Conservation (phyloP, 2,888 invertebrate species). For the Ennomos erosarius region DNA sequence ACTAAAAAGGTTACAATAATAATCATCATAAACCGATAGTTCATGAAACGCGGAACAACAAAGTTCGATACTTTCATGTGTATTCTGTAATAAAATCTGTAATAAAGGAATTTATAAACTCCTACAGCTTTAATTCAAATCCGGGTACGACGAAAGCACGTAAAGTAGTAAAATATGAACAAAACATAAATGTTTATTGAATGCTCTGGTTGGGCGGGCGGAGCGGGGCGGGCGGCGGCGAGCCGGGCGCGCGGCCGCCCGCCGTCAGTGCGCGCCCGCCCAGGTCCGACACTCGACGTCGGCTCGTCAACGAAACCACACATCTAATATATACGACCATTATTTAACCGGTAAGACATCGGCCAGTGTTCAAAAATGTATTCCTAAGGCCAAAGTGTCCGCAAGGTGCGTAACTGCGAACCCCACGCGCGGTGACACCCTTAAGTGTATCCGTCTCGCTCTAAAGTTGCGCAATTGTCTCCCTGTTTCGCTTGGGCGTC, state of each 20-base stretch:
- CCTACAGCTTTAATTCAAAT: conserved; percentile 38
- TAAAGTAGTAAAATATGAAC: conserved; percentile 57
- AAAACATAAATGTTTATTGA: conserved; percentile 66
- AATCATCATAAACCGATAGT: too few species aligned
- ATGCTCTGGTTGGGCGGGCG: conserved; percentile 60
- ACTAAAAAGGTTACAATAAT: too few species aligned
- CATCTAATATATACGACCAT: conserved; percentile 76
- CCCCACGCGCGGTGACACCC: conserved; percentile 47
- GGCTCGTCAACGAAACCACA: conserved; percentile 83
- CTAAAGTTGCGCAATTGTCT: conserved; percentile 70
- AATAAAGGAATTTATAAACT: conserved; percentile 5
- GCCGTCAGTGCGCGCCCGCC: conserved; percentile 81
- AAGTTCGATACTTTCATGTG: too few species aligned
- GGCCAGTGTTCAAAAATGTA: conserved; percentile 61
- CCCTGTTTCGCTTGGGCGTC: conserved; percentile 56
- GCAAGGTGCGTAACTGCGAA: conserved; percentile 39
- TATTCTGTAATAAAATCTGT: neutral
- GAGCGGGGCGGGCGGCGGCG: conserved; percentile 55
- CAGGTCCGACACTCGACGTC: conserved; percentile 85
- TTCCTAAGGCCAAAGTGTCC: conserved; percentile 63
- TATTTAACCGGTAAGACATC: conserved; percentile 79
- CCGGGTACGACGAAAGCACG: conserved; percentile 47
- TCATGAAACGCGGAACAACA: too few species aligned
- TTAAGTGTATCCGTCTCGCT: conserved; percentile 62
- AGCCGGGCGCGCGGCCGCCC: conserved; percentile 52